Evolutionary conservation across 2,888 invertebrate genomes (phyloP).

Genomic region (Sinhomidia bicolor): DNA sequence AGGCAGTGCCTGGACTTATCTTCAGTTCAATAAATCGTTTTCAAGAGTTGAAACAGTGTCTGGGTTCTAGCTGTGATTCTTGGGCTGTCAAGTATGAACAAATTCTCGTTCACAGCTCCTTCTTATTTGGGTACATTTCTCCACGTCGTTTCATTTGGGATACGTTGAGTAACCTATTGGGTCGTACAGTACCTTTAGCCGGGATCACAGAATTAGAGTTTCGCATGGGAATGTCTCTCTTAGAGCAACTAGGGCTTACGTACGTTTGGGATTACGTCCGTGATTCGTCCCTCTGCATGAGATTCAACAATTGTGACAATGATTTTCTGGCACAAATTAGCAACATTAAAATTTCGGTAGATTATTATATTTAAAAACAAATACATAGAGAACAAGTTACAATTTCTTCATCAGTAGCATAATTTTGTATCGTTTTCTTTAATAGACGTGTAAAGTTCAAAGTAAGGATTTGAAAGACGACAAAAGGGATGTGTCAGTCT

Average conservation of each 20-base stretch:
- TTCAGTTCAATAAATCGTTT: background rate
- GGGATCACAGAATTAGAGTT: background rate
- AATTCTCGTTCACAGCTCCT: conserved; percentile 39
- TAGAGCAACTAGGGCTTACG: conserved; percentile 7
- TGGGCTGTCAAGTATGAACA: conserved; percentile 57
- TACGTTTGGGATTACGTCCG: conserved; percentile 57
- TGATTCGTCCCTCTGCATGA: conserved; percentile 54
- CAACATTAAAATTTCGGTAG: conserved; percentile 61
- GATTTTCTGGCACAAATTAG: conserved; percentile 51
- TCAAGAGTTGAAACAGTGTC: conserved; percentile 19
- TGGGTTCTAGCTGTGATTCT: conserved; percentile 48
- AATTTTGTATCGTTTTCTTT: background rate
- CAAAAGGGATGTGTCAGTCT: background rate
- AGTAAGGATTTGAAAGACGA: background rate
- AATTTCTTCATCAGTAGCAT: background rate
- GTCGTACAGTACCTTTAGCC: too few relatives aligned
- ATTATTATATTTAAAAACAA: background rate
- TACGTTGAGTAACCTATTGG: background rate
- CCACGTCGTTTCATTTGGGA: conserved; percentile 49
- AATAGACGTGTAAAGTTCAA: background rate
- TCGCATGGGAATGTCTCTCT: background rate
- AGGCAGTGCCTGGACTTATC: conserved; percentile 33
- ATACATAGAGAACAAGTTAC: too few relatives aligned
- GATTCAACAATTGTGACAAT: conserved; percentile 58
- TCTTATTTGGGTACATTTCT: conserved; percentile 38